phyloP scores from a whole-genome alignment of 1,140 invertebrate species.

The Psix sp. region DNA sequence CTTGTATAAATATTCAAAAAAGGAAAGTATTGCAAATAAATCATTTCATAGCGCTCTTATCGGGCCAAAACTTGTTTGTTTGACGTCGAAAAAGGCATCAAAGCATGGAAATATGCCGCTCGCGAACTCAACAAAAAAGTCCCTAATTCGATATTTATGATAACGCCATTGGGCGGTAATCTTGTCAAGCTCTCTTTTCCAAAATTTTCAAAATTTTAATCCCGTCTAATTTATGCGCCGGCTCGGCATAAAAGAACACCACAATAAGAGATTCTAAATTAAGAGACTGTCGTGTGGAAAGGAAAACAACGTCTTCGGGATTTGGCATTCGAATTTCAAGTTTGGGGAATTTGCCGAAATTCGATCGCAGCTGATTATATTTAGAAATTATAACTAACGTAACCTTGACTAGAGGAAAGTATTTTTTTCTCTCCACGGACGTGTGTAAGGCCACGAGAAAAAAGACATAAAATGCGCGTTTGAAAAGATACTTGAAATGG shows the following conservation, averaged over 20 bases:
- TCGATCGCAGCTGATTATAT: slow-evolving; percentile 32
- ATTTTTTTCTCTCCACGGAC: too few relatives aligned
- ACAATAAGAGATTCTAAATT: slow-evolving; percentile 40
- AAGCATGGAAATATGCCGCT: slow-evolving; percentile 18
- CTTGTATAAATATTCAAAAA: slow-evolving; percentile 43
- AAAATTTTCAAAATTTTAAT: slow-evolving; percentile 44
- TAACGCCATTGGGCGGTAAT: slow-evolving; percentile 18
- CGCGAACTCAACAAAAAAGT: slow-evolving; percentile 9
- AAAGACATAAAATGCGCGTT: too few relatives aligned
- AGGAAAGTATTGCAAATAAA: slow-evolving; percentile 37
- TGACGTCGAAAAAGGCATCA: slow-evolving; percentile 15
- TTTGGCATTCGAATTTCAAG: slow-evolving; percentile 40
- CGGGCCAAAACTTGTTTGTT: slow-evolving; percentile 44
- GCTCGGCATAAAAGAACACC: slow-evolving; percentile 13
- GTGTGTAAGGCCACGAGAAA: too few relatives aligned
- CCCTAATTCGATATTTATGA: slow-evolving; percentile 40
- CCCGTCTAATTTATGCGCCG: slow-evolving; percentile 37
- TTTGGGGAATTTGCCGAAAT: slow-evolving; percentile 33
- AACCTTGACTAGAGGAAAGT: slow-evolving; percentile 12
- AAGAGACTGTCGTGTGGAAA: slow-evolving; percentile 31
- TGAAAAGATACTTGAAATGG: too few relatives aligned
- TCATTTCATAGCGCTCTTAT: slow-evolving; percentile 36
- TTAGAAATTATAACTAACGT: slow-evolving; percentile 18
- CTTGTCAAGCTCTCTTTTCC: slow-evolving; percentile 23
- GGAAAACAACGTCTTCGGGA: slow-evolving; percentile 37